Base-by-base conservation (phyloP, 2,113 vertebrate species). In the Cichladusa arquata region DNA sequence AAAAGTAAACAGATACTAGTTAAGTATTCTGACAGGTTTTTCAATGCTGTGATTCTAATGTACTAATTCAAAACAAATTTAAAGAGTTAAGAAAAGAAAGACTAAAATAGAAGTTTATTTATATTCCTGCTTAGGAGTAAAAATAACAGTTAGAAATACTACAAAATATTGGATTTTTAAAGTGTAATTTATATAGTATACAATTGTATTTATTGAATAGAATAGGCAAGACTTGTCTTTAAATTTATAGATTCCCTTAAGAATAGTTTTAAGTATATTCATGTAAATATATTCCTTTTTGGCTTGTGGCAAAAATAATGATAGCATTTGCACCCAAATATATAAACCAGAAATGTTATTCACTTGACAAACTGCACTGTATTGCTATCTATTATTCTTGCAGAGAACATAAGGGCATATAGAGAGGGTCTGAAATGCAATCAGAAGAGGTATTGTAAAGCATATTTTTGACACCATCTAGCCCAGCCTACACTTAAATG, bases 361-460 rank as follows among this genome's bases (percentile, higher is more conserved):
- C 91, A 86, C 88, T 94, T 97, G 93, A 97, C 90, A 97, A 95
- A 96, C 86, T 91, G 85, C 83, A 94, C 26, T 44, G 45, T 71
- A 92, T 64, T 94, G 61, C 70, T 95, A 80, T 92, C 83, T 88
- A 97, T 97, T 97, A 97, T 97, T 97, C 96, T 95, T 24, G 34
- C 81, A 57, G 70, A 79, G 66, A 95, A 65, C 76, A 92, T 62
- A 90, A 87, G 95, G 81, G 77, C 76, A 71, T 58, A 85, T 8
- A 71, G 94, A 95, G 83, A 87, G 56, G 70, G 70, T 74, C 84
- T 96, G 90, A 88, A 96, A 90, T 96, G 96, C 94, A 97, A 97
- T 97, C 97, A 97, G 80, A 97, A 96, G 95, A 96, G 95, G 94
- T 93, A 96, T 96, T 96, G 96, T 98, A 98, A 98, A 98, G 95